These are phyloP conservation scores for Magallana gigas DNA, from an alignment of 1,140 invertebrate genomes.

Conservation along the genomic window DNA sequence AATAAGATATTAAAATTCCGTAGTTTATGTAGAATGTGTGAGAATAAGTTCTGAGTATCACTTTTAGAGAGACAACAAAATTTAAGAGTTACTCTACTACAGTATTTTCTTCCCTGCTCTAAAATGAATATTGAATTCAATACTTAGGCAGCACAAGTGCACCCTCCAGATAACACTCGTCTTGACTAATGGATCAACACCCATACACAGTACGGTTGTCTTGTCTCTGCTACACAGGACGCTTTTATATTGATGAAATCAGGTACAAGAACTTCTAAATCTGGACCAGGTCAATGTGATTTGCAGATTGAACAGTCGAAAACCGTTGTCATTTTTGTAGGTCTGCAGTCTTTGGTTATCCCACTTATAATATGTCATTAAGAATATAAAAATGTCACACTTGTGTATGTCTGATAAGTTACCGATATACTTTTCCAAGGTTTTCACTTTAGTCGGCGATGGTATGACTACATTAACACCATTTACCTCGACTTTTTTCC, in stretches of 20 bases:
- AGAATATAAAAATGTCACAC: not conserved
- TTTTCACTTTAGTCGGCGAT: not conserved
- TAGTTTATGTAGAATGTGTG: too few relatives aligned
- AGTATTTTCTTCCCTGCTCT: too few relatives aligned
- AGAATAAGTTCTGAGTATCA: too few relatives aligned
- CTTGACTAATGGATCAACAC: not conserved
- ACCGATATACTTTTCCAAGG: not conserved
- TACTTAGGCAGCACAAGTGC: not conserved
- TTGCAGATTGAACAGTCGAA: not conserved
- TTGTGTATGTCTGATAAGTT: not conserved
- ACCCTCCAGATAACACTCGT: not conserved
- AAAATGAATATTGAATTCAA: not conserved
- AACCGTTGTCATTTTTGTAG: not conserved
- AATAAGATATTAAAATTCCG: too few relatives aligned
- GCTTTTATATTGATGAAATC: not conserved
- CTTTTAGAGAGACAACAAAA: too few relatives aligned
- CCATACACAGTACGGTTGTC: not conserved
- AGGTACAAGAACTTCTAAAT: not conserved
- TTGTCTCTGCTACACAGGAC: not conserved
- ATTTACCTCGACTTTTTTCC: not conserved
- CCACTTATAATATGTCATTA: not conserved
- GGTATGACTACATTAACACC: not conserved
- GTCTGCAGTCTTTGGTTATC: not conserved
- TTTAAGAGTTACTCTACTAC: too few relatives aligned
- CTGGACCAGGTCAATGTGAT: not conserved